A percentile compares a stretch with the other conserved stretches of the same genome.
Evolutionary conservation across 2,797 vertebrate genomes (phyloP).

Genomic region (Eulemur rubriventer): DNA sequence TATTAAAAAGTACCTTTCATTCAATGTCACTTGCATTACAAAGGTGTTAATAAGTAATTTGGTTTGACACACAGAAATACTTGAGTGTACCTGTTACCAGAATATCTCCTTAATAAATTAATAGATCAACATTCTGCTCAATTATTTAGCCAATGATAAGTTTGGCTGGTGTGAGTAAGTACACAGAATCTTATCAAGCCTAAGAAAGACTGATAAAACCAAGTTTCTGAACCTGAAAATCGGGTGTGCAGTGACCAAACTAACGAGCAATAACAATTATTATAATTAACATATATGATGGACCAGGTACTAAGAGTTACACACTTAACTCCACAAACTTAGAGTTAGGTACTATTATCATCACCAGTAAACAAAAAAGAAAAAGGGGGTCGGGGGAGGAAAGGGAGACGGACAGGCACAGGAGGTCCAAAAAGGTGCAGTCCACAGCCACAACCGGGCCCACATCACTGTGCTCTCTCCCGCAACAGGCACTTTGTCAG

Average conservation of each 20-base stretch:
- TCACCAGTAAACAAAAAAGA: not conserved
- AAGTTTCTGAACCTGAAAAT: not conserved
- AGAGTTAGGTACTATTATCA: not conserved
- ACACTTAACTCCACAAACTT: too few species aligned
- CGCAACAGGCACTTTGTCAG: not conserved
- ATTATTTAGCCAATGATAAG: not conserved
- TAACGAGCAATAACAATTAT: not conserved
- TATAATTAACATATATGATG: not conserved
- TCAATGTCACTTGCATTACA: not conserved
- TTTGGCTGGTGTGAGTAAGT: not conserved
- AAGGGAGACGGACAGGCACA: not conserved
- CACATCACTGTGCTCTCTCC: not conserved
- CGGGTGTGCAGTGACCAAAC: not conserved
- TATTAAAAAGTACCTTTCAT: not conserved
- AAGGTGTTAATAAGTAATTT: not conserved
- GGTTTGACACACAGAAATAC: not conserved
- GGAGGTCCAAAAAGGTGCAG: not conserved
- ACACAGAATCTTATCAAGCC: not conserved
- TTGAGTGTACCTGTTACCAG: not conserved
- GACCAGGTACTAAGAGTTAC: not conserved
- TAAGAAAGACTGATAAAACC: not conserved
- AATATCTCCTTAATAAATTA: not conserved
- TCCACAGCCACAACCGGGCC: accelerated
- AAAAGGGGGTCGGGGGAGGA: not conserved
- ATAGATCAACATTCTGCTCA: not conserved